A percentile compares a stretch with the other conserved stretches of the same genome.
Evolutionary conservation across 2,113 vertebrate genomes (phyloP).

Genomic region (Syngnathus floridae): DNA sequence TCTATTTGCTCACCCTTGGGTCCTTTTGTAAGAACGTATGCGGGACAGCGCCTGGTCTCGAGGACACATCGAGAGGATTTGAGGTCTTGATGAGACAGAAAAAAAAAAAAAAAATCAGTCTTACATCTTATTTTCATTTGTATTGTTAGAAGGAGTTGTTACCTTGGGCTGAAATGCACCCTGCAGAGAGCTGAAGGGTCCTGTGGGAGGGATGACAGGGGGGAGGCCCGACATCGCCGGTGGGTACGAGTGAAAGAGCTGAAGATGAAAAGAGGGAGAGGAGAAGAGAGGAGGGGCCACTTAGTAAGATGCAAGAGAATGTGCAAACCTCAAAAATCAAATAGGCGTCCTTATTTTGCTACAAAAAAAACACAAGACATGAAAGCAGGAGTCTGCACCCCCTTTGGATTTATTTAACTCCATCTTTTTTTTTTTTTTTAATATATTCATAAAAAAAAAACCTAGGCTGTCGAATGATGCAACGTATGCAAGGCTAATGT

Average conservation of each 20-base stretch:
- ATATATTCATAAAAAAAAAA: slow-evolving; percentile 27
- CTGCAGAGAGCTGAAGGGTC: slow-evolving; percentile 93
- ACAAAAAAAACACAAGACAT: not conserved
- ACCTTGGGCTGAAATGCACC: slow-evolving; percentile 99
- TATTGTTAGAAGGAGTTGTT: slow-evolving; percentile 26
- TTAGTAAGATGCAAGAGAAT: not conserved
- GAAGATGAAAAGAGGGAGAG: slow-evolving; percentile 46
- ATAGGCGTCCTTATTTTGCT: not conserved
- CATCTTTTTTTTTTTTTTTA: slow-evolving; percentile 13
- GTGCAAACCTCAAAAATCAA: slow-evolving; percentile 1
- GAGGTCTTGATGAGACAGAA: slow-evolving; percentile 77
- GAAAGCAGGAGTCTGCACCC: not conserved
- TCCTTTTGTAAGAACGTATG: slow-evolving; percentile 95
- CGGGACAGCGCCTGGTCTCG: slow-evolving; percentile 87
- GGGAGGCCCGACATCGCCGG: slow-evolving; percentile 91
- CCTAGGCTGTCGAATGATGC: slow-evolving; percentile 24
- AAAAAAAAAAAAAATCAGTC: not conserved
- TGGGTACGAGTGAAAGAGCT: slow-evolving; percentile 97
- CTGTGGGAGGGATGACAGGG: slow-evolving; percentile 92
- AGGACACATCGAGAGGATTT: slow-evolving; percentile 90
- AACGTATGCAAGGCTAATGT: slow-evolving; percentile 34
- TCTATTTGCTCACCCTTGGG: slow-evolving; percentile 77
- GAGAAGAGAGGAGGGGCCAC: slow-evolving; percentile 14
- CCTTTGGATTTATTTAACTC: not conserved
- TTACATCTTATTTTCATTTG: not conserved